These are phyloP conservation scores for Oedothorax gibbosus DNA, from an alignment of 1,140 invertebrate species.

Conservation along the genomic window DNA sequence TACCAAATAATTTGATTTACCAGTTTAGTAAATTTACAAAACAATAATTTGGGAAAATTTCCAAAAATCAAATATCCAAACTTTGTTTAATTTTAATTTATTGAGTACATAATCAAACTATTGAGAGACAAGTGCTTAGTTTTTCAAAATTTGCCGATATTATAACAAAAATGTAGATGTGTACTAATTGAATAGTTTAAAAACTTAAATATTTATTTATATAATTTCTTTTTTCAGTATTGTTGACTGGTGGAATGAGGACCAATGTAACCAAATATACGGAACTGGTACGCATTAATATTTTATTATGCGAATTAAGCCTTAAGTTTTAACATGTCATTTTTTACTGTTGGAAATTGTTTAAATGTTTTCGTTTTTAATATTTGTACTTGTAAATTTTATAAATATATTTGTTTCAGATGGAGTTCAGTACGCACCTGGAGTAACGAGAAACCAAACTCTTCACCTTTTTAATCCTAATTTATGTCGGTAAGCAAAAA, in stretches of 20 bases:
- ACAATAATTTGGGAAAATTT: no score
- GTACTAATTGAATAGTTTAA: no score
- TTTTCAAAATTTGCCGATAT: no score
- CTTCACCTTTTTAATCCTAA: constrained; percentile 45
- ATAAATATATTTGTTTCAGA: constrained; percentile 5
- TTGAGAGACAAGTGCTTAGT: no score
- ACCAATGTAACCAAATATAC: constrained; percentile 81
- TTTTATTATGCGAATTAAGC: neutral
- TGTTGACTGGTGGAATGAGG: constrained; percentile 63
- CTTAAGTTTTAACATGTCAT: no score
- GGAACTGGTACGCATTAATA: constrained; percentile 72
- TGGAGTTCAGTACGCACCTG: constrained; percentile 51
- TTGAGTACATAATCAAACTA: no score
- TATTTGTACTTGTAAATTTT: neutral
- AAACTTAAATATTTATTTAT: no score
- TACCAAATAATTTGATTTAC: no score
- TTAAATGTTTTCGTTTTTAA: neutral
- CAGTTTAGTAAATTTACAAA: no score
- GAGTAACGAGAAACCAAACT: constrained; percentile 3
- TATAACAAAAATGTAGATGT: no score
- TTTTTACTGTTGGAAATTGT: neutral
- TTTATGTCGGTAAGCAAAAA: constrained; percentile 38
- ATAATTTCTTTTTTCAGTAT: constrained; percentile 40
- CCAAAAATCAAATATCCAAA: no score
- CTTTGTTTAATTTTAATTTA: no score